These are phyloP conservation scores for Bettongia penicillata DNA, from an alignment of 2,113 vertebrate genomes.

Conservation along the genomic window DNA sequence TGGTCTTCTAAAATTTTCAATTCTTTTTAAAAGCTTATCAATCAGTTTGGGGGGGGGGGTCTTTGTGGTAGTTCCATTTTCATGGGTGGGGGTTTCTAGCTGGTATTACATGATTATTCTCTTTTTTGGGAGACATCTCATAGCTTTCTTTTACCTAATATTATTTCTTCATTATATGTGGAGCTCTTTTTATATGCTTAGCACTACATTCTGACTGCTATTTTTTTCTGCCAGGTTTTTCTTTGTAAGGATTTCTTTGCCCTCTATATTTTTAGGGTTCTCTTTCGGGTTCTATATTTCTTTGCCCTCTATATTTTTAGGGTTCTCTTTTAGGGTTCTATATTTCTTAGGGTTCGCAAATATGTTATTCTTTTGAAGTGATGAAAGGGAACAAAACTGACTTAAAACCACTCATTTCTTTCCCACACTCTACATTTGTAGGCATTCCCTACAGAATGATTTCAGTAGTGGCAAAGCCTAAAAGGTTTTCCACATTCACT, in stretches of 20 bases:
- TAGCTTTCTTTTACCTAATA: not conserved
- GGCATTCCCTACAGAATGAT: not conserved
- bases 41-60: not conserved
- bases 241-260: not conserved
- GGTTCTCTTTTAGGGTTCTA: too few species aligned
- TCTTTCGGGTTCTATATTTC: too few species aligned
- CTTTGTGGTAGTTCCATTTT: not conserved
- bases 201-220: not conserved
- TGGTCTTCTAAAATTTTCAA: not conserved
- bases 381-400: not conserved
- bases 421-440: not conserved
- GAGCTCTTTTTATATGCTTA: not conserved
- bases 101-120: not conserved
- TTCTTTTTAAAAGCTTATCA: not conserved
- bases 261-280: not conserved
- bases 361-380: not conserved
- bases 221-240: not conserved
- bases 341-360: too few species aligned
- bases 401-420: not conserved
- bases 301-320: not conserved
- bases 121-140: not conserved
- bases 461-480: not conserved
- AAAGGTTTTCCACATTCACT: not conserved
- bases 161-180: not conserved
- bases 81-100: not conserved